A percentile compares a stretch with the other conserved stretches of the same genome.
These are phyloP conservation scores for Acanthurus leucopareius DNA, from an alignment of 2,797 vertebrate species.

Conservation along the genomic window DNA sequence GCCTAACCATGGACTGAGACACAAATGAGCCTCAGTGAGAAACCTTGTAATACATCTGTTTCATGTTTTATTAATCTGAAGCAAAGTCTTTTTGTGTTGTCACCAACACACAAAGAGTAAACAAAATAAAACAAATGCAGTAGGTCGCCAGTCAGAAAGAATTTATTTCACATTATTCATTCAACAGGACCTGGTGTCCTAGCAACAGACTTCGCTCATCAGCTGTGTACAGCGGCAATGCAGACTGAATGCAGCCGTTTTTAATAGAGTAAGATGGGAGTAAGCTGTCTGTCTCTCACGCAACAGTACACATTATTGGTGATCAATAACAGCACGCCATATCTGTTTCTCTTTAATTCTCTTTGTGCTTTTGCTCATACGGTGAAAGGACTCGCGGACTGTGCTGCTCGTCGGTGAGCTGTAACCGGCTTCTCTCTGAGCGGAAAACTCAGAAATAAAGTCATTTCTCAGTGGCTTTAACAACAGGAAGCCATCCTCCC, in stretches of 20 bases:
- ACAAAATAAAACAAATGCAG: slow-evolving; percentile 53
- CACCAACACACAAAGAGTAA: slow-evolving; percentile 31
- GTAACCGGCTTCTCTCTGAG: slow-evolving; percentile 30
- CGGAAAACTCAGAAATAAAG: slow-evolving; percentile 44
- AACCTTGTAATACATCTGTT: slow-evolving; percentile 50
- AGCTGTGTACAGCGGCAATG: slow-evolving; percentile 43
- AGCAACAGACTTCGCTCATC: slow-evolving; percentile 69
- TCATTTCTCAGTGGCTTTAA: slow-evolving; percentile 61
- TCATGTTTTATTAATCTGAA: slow-evolving; percentile 52
- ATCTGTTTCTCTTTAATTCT: slow-evolving; percentile 19
- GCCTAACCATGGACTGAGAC: slow-evolving; percentile 7
- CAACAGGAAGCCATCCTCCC: slow-evolving; percentile 57
- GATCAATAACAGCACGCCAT: slow-evolving; percentile 58
- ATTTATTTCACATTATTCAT: slow-evolving; percentile 61
- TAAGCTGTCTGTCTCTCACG: slow-evolving; percentile 29
- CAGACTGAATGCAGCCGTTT: slow-evolving; percentile 43
- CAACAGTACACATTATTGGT: slow-evolving; percentile 46
- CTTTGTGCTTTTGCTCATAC: slow-evolving; percentile 26
- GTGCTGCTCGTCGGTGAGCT: slow-evolving; percentile 25
- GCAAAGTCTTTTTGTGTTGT: slow-evolving; percentile 37
- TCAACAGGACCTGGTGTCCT: slow-evolving; percentile 66
- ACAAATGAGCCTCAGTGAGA: slow-evolving; percentile 30
- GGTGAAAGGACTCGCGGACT: slow-evolving; percentile 2
- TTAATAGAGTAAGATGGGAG: slow-evolving; percentile 40
- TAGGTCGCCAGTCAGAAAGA: slow-evolving; percentile 51